phyloP scores from a whole-genome alignment of 2,888 invertebrate species.

The Busseola fusca region DNA sequence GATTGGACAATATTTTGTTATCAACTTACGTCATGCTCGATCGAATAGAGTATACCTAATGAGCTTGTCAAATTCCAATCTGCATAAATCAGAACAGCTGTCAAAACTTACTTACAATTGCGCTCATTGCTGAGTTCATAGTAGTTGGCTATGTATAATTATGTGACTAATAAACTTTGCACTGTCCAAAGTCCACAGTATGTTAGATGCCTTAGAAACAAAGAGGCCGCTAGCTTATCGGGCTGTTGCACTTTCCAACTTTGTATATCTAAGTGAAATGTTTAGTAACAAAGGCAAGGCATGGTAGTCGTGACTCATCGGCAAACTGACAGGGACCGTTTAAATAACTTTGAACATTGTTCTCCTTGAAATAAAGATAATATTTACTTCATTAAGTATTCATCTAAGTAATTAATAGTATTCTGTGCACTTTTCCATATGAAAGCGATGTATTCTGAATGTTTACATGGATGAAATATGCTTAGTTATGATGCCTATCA shows the following conservation, averaged over 20 bases:
- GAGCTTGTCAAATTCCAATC: neutral
- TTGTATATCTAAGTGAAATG: slow-evolving; percentile 16
- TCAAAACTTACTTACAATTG: slow-evolving; percentile 4
- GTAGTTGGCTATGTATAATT: neutral
- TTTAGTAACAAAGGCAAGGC: slow-evolving; percentile 34
- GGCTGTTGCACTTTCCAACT: slow-evolving; percentile 1
- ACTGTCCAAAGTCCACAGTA: slow-evolving; percentile 36
- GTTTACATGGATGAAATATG: neutral
- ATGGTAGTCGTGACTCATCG: slow-evolving; percentile 28
- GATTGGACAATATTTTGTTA: too few relatives aligned
- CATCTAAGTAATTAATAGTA: neutral
- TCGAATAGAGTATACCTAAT: neutral
- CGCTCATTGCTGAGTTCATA: slow-evolving; percentile 2
- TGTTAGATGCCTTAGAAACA: slow-evolving; percentile 40
- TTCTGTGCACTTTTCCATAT: neutral
- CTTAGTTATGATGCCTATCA: neutral
- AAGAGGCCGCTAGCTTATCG: slow-evolving; percentile 43
- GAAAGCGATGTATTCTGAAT: neutral
- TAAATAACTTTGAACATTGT: neutral
- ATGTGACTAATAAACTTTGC: slow-evolving; percentile 42
- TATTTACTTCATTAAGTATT: neutral
- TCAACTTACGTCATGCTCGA: neutral
- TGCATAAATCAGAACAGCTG: neutral
- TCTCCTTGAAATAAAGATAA: neutral
- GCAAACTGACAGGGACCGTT: neutral